Evolutionary conservation across 2,888 invertebrate genomes (phyloP).

Genomic region (Nephrotoma appendiculata): DNA sequence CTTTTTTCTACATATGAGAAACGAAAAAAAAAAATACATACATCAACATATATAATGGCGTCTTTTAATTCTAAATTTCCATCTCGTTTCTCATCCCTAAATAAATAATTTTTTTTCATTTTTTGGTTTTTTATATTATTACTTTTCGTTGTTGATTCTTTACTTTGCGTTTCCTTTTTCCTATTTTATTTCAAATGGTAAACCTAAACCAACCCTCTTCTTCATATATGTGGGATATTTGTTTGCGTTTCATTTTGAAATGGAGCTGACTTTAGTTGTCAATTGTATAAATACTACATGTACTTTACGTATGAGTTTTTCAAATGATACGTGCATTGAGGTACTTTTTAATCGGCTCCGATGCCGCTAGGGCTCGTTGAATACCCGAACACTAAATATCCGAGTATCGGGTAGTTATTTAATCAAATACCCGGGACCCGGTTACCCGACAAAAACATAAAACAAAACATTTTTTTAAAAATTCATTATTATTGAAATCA

Average conservation of each 20-base stretch:
- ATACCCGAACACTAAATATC: too few relatives aligned
- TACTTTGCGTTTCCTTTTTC: background rate
- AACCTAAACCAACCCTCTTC: background rate
- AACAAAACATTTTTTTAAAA: too few relatives aligned
- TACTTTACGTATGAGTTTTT: too few relatives aligned
- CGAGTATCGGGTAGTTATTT: too few relatives aligned
- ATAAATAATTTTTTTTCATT: background rate
- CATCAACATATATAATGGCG: constrained; percentile 1
- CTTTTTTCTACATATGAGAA: background rate
- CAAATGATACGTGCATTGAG: too few relatives aligned
- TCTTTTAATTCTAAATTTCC: background rate
- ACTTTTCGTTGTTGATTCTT: background rate
- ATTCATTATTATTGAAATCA: too few relatives aligned
- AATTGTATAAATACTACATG: background rate
- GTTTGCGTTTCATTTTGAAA: background rate
- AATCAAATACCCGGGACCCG: too few relatives aligned
- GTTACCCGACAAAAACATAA: too few relatives aligned
- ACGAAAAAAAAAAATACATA: background rate
- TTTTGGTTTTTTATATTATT: background rate
- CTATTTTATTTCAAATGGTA: background rate
- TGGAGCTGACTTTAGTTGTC: background rate
- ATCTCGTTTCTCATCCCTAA: background rate
- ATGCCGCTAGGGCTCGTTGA: too few relatives aligned
- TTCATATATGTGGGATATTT: background rate
- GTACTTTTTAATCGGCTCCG: too few relatives aligned